Evolutionary conservation across 2,113 vertebrate species (phyloP).

Genomic region (Ranitomeya variabilis): DNA sequence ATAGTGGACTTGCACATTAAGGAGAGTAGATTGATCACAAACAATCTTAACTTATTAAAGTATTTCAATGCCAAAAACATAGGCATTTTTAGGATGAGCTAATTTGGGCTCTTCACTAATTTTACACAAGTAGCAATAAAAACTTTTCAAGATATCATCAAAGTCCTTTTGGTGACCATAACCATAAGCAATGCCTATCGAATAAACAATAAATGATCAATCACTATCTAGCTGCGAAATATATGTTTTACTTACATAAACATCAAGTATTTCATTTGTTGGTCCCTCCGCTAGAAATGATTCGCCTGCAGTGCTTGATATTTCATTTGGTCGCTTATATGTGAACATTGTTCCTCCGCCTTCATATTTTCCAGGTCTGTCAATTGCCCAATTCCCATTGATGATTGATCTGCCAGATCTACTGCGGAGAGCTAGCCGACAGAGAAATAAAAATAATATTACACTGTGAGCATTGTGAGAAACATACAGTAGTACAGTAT

Average conservation of each 20-base stretch:
- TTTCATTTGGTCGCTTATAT: conserved; percentile 93
- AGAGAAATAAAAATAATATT: conserved; percentile 2
- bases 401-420: conserved; percentile 90
- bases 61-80: neutral
- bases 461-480: neutral
- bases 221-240: neutral
- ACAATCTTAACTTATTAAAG: neutral
- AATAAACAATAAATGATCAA: neutral
- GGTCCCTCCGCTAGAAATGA: conserved; percentile 92
- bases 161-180: neutral
- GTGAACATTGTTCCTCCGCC: conserved; percentile 94
- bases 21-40: neutral
- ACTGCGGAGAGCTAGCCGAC: conserved; percentile 81
- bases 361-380: conserved; percentile 90
- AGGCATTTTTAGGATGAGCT: neutral
- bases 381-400: conserved; percentile 97
- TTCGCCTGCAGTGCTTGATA: conserved; percentile 90
- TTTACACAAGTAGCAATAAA: no score
- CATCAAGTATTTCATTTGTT: conserved; percentile 91
- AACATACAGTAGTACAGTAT: neutral
- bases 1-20: neutral
- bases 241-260: conserved; percentile 85
- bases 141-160: neutral
- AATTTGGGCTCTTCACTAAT: neutral
- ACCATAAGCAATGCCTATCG: neutral